These are phyloP conservation scores for Gavialis gangeticus DNA, from an alignment of 2,113 vertebrate species.

Conservation along the genomic window DNA sequence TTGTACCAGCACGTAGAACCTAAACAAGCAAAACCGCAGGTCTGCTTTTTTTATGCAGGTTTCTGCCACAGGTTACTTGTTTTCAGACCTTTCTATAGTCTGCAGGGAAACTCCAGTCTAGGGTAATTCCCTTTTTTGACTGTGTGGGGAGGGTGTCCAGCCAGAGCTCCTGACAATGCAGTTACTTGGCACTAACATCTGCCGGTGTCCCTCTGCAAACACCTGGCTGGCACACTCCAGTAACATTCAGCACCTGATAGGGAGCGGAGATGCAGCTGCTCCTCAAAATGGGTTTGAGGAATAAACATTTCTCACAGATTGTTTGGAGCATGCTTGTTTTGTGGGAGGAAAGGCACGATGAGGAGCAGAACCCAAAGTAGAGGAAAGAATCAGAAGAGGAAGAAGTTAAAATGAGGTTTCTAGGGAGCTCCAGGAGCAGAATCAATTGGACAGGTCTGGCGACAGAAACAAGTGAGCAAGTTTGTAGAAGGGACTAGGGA, in stretches of 20 bases:
- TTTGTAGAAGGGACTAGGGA: not conserved
- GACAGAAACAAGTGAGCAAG: not conserved
- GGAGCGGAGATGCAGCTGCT: not conserved
- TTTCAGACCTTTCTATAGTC: not conserved
- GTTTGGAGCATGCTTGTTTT: not conserved
- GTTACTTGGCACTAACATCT: accelerated
- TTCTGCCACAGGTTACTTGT: not conserved
- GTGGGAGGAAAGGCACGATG: not conserved
- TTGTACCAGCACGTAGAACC: not conserved
- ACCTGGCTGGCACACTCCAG: not conserved
- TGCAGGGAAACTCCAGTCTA: not conserved
- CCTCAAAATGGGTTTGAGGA: not conserved
- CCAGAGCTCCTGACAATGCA: not conserved
- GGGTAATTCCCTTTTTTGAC: not conserved
- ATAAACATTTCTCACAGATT: not conserved
- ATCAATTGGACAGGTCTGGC: not conserved
- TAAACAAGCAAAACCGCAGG: not conserved
- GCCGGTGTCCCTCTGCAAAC: not conserved
- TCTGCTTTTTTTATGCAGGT: not conserved
- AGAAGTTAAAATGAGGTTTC: not conserved
- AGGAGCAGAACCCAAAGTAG: not conserved
- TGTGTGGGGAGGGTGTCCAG: not conserved
- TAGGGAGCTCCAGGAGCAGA: not conserved
- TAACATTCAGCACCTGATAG: not conserved
- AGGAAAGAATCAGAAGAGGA: not conserved